phyloP scores from a whole-genome alignment of 2,888 invertebrate genomes.

The Balanococcus diminutus region DNA sequence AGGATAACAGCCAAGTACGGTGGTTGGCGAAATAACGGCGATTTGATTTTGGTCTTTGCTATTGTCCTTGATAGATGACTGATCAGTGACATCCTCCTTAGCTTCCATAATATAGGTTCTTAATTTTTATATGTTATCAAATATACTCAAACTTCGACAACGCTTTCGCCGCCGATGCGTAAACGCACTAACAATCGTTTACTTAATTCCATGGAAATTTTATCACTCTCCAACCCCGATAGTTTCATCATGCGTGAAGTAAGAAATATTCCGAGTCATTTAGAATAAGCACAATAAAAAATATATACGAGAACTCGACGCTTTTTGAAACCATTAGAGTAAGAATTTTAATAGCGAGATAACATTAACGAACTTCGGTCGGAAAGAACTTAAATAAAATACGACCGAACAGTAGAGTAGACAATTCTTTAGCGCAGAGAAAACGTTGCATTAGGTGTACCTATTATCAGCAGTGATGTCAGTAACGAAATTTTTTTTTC shows the following conservation, averaged over 20 bases:
- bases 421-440: no score
- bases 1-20: neutral
- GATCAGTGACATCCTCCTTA: slow-evolving; percentile 42
- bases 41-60: neutral
- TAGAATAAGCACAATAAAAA: neutral
- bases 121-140: slow-evolving; percentile 23
- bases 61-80: slow-evolving; percentile 36
- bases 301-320: neutral
- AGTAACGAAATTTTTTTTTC: no score
- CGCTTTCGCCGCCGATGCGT: neutral
- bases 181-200: neutral
- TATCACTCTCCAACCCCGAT: neutral
- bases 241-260: neutral
- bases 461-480: no score
- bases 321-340: neutral
- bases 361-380: neutral
- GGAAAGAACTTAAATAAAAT: neutral
- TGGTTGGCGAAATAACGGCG: neutral
- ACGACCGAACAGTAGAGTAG: no score
- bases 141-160: slow-evolving; percentile 48
- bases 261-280: neutral
- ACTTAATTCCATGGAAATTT: slow-evolving; percentile 35
- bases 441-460: no score
- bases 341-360: neutral
- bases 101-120: slow-evolving; percentile 35